Percentiles rank a stretch among this genome's conserved stretches.
Evolutionary conservation across 2,113 vertebrate genomes (phyloP).

Genomic region (Sylvilagus bachmani): DNA sequence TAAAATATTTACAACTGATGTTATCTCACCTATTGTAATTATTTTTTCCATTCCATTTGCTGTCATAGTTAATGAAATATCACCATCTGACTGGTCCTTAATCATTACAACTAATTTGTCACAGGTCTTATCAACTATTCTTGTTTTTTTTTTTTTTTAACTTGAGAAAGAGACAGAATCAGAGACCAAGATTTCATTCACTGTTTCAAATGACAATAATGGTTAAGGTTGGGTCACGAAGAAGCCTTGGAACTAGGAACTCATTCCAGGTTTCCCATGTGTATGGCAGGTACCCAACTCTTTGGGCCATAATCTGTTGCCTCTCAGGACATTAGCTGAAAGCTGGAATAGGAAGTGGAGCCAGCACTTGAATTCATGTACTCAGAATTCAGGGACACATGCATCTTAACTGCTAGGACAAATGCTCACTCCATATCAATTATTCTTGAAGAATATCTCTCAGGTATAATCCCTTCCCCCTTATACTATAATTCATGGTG

Average conservation of each 20-base stretch:
- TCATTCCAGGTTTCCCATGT: too few species aligned
- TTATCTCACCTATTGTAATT: constrained; percentile 48
- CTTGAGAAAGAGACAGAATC: not conserved
- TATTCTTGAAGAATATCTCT: constrained; percentile 15
- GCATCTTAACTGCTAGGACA: too few species aligned
- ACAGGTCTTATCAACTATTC: constrained; percentile 2
- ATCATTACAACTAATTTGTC: constrained; percentile 48
- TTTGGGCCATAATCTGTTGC: too few species aligned
- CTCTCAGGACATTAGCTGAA: too few species aligned
- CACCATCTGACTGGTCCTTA: constrained; percentile 9
- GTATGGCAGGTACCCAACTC: too few species aligned
- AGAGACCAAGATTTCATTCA: too few species aligned
- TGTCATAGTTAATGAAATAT: constrained; percentile 36
- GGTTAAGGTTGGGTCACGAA: too few species aligned
- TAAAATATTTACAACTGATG: constrained; percentile 39
- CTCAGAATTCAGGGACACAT: too few species aligned
- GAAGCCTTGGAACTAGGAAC: too few species aligned
- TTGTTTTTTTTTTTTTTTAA: not conserved
- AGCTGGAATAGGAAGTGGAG: too few species aligned
- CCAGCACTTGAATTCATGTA: too few species aligned
- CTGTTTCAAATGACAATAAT: too few species aligned
- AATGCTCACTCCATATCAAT: not conserved
- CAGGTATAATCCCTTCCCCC: not conserved
- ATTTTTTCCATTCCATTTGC: constrained; percentile 33
- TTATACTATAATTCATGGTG: not conserved